Evolutionary conservation across 2,797 vertebrate species (phyloP).

Genomic region (Sitta carolinensis): DNA sequence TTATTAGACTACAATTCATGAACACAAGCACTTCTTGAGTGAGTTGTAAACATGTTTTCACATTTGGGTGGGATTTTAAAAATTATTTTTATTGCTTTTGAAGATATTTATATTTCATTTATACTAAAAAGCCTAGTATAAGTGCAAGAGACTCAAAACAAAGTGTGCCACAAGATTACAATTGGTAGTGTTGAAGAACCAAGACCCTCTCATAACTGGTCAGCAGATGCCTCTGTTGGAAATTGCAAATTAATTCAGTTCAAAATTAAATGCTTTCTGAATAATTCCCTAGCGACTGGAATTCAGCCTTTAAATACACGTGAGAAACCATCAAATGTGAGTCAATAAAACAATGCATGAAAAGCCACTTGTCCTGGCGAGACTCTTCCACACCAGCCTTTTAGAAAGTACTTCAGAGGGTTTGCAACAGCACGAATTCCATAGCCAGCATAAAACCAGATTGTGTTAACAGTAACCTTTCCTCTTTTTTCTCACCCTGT

Average conservation of each 20-base stretch:
- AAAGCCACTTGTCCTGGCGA: slow-evolving; percentile 66
- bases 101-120: background rate
- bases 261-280: slow-evolving; percentile 60
- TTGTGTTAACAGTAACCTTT: background rate
- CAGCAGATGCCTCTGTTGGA: slow-evolving; percentile 28
- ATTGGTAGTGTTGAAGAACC: slow-evolving; percentile 17
- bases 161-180: slow-evolving; percentile 16
- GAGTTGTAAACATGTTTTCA: background rate
- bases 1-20: background rate
- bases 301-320: slow-evolving; percentile 71
- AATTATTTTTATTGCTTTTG: background rate
- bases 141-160: background rate
- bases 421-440: slow-evolving; percentile 53
- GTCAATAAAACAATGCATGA: slow-evolving; percentile 64
- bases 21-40: background rate
- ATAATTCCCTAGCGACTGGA: slow-evolving; percentile 60
- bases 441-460: background rate
- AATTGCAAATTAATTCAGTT: slow-evolving; percentile 57
- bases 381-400: slow-evolving; percentile 44
- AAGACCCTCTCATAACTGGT: slow-evolving; percentile 23
- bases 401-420: slow-evolving; percentile 57
- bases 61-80: background rate
- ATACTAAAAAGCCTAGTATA: background rate
- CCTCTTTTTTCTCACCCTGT: slow-evolving; percentile 12
- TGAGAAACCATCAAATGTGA: slow-evolving; percentile 65